Conservation (phyloP, 2,888 invertebrate species). For the Enchytraeus crypticus region DNA sequence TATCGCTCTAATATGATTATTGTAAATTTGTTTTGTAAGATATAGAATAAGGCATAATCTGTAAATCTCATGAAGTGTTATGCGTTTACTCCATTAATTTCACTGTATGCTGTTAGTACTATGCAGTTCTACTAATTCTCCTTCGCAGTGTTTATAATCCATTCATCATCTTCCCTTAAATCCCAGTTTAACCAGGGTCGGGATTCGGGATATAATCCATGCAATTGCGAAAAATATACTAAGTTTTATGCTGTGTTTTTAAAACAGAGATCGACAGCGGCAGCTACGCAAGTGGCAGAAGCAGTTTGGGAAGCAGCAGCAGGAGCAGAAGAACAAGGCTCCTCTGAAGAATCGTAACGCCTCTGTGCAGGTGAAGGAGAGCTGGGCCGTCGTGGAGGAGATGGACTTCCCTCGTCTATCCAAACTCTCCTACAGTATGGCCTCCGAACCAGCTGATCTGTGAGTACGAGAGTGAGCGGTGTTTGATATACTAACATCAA, state of each 20-base stretch:
- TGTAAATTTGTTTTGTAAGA: too few species aligned
- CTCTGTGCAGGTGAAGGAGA: constrained; percentile 87
- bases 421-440: constrained; percentile 81
- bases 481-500: not conserved
- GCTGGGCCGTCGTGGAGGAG: constrained; percentile 87
- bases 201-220: too few species aligned
- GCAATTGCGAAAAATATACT: too few species aligned
- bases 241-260: not conserved
- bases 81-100: too few species aligned
- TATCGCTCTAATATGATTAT: too few species aligned
- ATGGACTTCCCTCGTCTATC: constrained; percentile 94
- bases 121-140: too few species aligned
- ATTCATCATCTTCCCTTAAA: too few species aligned
- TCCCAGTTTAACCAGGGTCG: too few species aligned
- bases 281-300: constrained; percentile 77
- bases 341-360: constrained; percentile 91
- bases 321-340: constrained; percentile 47
- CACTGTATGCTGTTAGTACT: too few species aligned
- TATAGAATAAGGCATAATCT: too few species aligned
- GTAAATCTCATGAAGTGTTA: too few species aligned
- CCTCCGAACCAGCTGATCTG: constrained; percentile 67
- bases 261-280: constrained; percentile 50
- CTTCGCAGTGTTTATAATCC: too few species aligned
- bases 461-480: constrained; percentile 39
- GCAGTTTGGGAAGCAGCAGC: constrained; percentile 54